Evolutionary conservation across 1,140 invertebrate genomes (phyloP).

Genomic region (Caligus rogercresseyi): DNA sequence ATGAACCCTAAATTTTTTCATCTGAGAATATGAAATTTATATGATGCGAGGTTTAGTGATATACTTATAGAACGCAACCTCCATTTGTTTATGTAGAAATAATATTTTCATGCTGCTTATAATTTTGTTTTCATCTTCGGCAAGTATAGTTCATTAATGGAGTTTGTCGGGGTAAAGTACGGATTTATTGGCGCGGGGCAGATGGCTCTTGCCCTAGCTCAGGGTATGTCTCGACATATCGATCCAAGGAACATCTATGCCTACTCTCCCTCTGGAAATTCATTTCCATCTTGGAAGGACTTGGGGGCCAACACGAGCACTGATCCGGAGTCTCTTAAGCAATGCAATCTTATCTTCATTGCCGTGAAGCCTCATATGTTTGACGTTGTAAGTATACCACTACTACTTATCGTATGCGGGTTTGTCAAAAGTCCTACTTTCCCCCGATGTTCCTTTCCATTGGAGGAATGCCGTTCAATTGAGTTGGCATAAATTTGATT

Average conservation of each 20-base stretch:
- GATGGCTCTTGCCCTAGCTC: constrained; percentile 82
- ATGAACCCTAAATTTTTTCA: no score
- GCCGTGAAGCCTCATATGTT: constrained; percentile 81
- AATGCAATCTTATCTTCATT: constrained; percentile 64
- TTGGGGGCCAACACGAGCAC: constrained; percentile 56
- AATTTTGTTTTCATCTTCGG: no score
- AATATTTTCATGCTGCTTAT: no score
- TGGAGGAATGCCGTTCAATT: neutral
- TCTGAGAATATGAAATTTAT: no score
- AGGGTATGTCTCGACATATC: constrained; percentile 43
- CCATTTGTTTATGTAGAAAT: no score
- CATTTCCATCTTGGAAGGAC: constrained; percentile 35
- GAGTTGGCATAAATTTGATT: neutral
- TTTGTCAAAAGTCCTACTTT: neutral
- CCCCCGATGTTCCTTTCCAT: neutral
- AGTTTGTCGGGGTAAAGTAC: no score
- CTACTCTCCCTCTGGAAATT: constrained; percentile 40
- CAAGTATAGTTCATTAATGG: no score
- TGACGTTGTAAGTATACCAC: constrained; percentile 25
- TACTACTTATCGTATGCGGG: neutral
- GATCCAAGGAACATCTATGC: neutral
- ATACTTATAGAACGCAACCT: no score
- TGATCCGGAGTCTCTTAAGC: constrained; percentile 49
- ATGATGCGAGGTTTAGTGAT: no score
- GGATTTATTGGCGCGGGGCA: constrained; percentile 91